phyloP scores from a whole-genome alignment of 1,140 invertebrate species.

The Pteromalus puparum region DNA sequence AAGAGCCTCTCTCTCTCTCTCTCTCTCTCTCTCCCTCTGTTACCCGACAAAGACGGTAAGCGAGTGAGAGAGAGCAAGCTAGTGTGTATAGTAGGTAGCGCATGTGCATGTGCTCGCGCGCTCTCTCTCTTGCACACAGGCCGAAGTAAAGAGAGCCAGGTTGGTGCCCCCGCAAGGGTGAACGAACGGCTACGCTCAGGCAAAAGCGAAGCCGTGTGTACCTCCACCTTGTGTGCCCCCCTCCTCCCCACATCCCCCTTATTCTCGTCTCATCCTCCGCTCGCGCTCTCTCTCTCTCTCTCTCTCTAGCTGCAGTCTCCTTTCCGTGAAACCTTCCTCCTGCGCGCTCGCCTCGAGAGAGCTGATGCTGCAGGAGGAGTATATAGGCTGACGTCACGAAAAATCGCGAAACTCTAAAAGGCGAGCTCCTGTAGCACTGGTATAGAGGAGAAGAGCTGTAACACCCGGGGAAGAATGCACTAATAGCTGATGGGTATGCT shows the following conservation, averaged over 20 bases:
- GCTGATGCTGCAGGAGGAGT: slow-evolving; percentile 5
- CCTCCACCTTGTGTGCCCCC: slow-evolving; percentile 56
- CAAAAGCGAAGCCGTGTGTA: slow-evolving; percentile 71
- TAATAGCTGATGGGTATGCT: not conserved
- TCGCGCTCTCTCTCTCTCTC: not conserved
- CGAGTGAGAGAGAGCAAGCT: slow-evolving; percentile 24
- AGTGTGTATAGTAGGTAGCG: not conserved
- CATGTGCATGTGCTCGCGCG: slow-evolving; percentile 61
- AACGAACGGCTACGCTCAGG: slow-evolving; percentile 73
- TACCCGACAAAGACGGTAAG: slow-evolving; percentile 10
- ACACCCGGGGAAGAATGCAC: not conserved
- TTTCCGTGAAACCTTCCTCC: slow-evolving; percentile 58
- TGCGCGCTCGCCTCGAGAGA: not conserved
- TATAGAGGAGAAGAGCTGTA: not conserved
- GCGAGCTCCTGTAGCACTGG: not conserved
- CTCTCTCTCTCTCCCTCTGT: slow-evolving; percentile 1
- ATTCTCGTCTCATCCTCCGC: slow-evolving; percentile 50
- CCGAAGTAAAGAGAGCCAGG: slow-evolving; percentile 73
- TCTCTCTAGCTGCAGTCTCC: slow-evolving; percentile 62
- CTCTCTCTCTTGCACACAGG: slow-evolving; percentile 59
- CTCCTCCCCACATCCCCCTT: slow-evolving; percentile 52
- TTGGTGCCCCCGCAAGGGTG: slow-evolving; percentile 76
- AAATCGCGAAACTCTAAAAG: slow-evolving; percentile 36
- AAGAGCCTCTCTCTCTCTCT: not conserved
- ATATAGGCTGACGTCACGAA: slow-evolving; percentile 31